phyloP scores from a whole-genome alignment of 2,113 vertebrate genomes.

The Herpailurus yagouaroundi region DNA sequence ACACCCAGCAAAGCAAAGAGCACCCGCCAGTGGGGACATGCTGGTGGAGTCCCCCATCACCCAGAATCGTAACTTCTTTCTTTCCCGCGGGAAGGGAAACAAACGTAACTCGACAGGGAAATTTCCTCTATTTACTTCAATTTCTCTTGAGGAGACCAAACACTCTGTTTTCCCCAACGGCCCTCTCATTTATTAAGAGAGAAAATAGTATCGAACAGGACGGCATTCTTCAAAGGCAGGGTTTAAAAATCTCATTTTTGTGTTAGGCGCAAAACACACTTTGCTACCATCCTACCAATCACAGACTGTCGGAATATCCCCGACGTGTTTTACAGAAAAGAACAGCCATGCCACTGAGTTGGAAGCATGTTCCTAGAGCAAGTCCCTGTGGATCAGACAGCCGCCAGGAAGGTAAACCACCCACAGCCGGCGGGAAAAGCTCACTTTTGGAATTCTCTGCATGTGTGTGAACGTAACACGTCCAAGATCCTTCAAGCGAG shows the following conservation, averaged over 20 bases:
- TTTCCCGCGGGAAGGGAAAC: background rate
- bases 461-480: background rate
- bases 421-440: conserved; percentile 58
- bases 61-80: background rate
- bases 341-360: conserved; percentile 77
- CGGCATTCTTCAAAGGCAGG: conserved; percentile 42
- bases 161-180: no score
- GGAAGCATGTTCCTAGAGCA: conserved; percentile 75
- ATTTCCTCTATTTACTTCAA: background rate
- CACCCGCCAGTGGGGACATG: accelerated
- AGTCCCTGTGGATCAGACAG: conserved; percentile 75
- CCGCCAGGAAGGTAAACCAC: conserved; percentile 74
- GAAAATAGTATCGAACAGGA: background rate
- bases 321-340: conserved; percentile 79
- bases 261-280: conserved; percentile 82
- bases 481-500: conserved; percentile 62
- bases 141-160: background rate
- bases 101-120: background rate
- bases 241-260: conserved; percentile 74
- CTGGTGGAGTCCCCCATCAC: background rate
- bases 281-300: conserved; percentile 84
- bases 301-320: conserved; percentile 80
- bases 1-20: background rate
- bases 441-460: conserved; percentile 42
- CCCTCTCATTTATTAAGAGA: background rate